Conservation (phyloP, 2,888 invertebrate species). For the Nasonovia ribisnigri region DNA sequence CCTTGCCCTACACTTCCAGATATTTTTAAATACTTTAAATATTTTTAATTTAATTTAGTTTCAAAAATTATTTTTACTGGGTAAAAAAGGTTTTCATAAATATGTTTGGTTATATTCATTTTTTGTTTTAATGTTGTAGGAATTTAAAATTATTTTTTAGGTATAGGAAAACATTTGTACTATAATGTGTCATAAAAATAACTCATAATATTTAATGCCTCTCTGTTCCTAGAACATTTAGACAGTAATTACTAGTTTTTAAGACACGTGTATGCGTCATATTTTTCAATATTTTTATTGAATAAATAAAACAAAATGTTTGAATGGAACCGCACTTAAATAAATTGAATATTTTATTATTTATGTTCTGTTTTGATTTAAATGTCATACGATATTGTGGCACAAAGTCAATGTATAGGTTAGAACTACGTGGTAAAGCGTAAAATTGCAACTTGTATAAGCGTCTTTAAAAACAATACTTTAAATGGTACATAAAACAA, state of each 20-base stretch:
- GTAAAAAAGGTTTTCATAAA: background rate
- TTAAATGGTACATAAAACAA: background rate
- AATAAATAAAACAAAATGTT: background rate
- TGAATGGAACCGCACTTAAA: background rate
- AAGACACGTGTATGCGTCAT: background rate
- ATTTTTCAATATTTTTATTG: background rate
- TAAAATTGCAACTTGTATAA: background rate
- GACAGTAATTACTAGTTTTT: background rate
- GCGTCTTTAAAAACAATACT: background rate
- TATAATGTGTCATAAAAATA: background rate
- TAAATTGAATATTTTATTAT: slow-evolving; percentile 12
- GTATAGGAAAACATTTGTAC: background rate
- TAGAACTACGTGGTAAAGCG: background rate
- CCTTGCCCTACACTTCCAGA: background rate
- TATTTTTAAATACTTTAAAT: background rate
- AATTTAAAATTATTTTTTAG: background rate
- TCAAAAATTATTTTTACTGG: background rate
- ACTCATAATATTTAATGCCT: background rate
- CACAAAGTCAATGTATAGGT: background rate
- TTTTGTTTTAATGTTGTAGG: background rate
- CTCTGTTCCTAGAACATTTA: background rate
- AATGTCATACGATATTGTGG: background rate
- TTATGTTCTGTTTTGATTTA: background rate
- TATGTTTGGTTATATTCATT: background rate
- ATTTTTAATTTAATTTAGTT: background rate